A percentile compares a stretch with the other conserved stretches of the same genome.
These are phyloP conservation scores for Psittacula cyanocephala DNA, from an alignment of 2,113 vertebrate genomes.

Conservation along the genomic window DNA sequence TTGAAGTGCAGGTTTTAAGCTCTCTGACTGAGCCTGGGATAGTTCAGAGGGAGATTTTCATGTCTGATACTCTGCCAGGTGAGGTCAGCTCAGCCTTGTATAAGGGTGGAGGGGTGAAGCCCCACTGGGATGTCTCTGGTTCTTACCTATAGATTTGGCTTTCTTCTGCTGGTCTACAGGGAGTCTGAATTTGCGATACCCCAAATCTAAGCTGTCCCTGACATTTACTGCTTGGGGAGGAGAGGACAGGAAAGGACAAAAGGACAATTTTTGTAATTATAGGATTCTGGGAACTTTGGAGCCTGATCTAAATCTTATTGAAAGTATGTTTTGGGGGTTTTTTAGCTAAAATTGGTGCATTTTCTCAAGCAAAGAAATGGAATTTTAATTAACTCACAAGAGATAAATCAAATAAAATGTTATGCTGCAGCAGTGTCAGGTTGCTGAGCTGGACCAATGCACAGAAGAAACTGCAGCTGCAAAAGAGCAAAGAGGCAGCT, in stretches of 20 bases:
- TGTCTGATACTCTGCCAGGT: not conserved
- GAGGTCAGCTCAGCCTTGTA: not conserved
- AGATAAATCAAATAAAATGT: not conserved
- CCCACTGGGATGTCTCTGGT: not conserved
- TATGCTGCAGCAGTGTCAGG: not conserved
- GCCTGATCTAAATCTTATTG: not conserved
- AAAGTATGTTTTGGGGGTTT: not conserved
- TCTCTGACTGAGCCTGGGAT: not conserved
- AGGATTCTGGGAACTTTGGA: not conserved
- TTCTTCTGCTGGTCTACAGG: not conserved
- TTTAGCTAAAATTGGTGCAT: not conserved
- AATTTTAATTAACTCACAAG: not conserved
- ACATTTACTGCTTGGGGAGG: not conserved
- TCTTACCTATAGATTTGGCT: not conserved
- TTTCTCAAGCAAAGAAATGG: not conserved
- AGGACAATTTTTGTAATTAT: not conserved
- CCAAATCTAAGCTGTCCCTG: not conserved
- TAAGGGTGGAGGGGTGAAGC: not conserved
- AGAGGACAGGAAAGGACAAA: not conserved
- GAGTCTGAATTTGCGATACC: not conserved
- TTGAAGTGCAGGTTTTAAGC: not conserved
- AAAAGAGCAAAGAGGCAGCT: not conserved
- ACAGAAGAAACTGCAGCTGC: not conserved
- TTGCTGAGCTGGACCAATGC: not conserved
- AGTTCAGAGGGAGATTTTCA: constrained; percentile 13